These are phyloP conservation scores for Netelia fuscicornis DNA, from an alignment of 2,888 invertebrate genomes.

Conservation along the genomic window DNA sequence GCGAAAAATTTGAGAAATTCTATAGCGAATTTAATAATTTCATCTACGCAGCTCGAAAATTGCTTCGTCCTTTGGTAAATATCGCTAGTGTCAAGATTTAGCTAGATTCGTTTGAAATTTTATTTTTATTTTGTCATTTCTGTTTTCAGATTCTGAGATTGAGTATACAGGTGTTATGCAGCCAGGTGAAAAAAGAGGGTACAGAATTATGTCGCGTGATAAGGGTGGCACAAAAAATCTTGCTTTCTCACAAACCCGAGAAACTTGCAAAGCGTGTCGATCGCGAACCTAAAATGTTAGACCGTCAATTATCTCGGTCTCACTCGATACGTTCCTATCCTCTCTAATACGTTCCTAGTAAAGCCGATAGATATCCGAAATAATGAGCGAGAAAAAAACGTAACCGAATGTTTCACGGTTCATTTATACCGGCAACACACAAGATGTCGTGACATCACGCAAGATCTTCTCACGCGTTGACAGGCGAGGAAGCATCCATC, in stretches of 20 bases:
- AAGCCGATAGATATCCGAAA: conserved; percentile 18
- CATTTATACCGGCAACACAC: conserved; percentile 9
- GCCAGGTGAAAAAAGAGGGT: not conserved
- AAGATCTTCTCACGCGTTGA: conserved; percentile 57
- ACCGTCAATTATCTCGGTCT: conserved; percentile 30
- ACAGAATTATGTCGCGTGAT: not conserved
- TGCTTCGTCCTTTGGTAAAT: no score
- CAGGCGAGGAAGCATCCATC: conserved; percentile 34
- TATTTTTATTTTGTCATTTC: no score
- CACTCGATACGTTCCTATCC: not conserved
- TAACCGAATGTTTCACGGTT: conserved; percentile 42
- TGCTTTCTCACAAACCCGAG: conserved; percentile 15
- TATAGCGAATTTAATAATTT: no score
- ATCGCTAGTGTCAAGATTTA: no score
- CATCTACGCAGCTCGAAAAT: no score
- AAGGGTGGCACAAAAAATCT: not conserved
- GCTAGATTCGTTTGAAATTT: no score
- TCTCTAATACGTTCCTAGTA: conserved; percentile 42
- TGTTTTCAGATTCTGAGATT: no score
- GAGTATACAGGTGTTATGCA: no score
- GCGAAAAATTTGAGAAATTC: not conserved
- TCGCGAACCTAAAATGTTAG: conserved; percentile 20
- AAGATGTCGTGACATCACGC: conserved; percentile 60
- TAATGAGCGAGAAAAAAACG: conserved; percentile 27
- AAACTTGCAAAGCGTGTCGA: conserved; percentile 29